Evolutionary conservation across 2,888 invertebrate species (phyloP), one percentile per base, ranked within the genome.

Genomic region (Ferdinandea cuprea): DNA sequence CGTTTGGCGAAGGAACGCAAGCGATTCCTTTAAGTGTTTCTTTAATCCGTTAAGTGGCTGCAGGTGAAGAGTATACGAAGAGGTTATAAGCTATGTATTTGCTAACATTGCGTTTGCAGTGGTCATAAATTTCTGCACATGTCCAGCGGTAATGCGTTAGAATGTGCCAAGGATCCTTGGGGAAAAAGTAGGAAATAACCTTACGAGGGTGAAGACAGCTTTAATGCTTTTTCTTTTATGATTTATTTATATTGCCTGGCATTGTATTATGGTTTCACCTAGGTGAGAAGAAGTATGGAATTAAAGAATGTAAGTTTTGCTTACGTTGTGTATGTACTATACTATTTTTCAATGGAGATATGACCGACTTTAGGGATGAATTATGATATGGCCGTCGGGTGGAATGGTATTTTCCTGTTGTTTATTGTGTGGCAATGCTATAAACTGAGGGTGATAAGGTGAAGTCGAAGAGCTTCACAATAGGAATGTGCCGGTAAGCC

Each of bases 41-140:
- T 78, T 66, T 83, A 83, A 83, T 83, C 83, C 72, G 66, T 83
- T 83, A 83, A 83, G 83, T 83, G 83, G 72, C 72, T 13, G 8
- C 15, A 54, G 48, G 54, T 68, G 44, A 54, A 44, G 44, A 15
- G 52, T 30, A n/a, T 30, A 11, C 7, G 37, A 32, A 21, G 21
- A 40, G n/a, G 48, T 28, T 11, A 3, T 9, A 19, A 30, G 37
- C 9, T 1, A 11, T 40, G 37, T 58, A 50, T 59, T 58, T 28
- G 59, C 76, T 44, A 66, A 61, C 63, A 30, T 78, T 83, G 83
- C 77, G 83, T 83, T 83, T 78, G 72, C 77, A 77, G 68, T 68
- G 71, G 83, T 68, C 83, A 83, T 83, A 83, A 83, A 83, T 83
- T 71, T 52, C 11, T 72, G 61, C 65, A 77, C 63, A 78, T 73